Evolutionary conservation across 2,888 invertebrate genomes (phyloP).

Genomic region (Norana najaformis): DNA sequence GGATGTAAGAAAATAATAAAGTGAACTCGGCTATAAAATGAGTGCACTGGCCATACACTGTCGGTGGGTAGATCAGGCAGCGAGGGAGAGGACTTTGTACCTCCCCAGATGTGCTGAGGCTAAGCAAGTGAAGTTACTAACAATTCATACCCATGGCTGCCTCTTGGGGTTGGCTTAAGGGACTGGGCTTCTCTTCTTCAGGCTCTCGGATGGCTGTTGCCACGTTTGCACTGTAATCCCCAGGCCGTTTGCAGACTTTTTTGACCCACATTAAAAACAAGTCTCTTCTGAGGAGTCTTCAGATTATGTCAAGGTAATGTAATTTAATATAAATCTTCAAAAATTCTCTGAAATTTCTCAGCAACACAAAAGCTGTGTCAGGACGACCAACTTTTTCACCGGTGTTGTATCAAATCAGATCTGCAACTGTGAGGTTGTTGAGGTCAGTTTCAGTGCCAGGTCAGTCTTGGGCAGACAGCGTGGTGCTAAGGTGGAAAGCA

Average conservation of each 20-base stretch:
- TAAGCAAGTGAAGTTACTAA: too few species aligned
- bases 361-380: neutral
- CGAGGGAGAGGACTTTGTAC: too few species aligned
- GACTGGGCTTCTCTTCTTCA: too few species aligned
- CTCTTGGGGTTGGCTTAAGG: too few species aligned
- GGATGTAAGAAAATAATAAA: too few species aligned
- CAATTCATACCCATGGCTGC: too few species aligned
- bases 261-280: neutral
- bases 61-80: too few species aligned
- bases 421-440: neutral
- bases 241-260: neutral
- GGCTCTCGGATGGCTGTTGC: neutral
- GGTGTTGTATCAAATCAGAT: neutral
- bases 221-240: neutral
- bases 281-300: neutral
- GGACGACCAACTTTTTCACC: neutral
- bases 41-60: too few species aligned
- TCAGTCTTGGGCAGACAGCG: neutral
- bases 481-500: too few species aligned
- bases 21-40: too few species aligned
- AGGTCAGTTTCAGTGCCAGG: neutral
- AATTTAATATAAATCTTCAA: neutral
- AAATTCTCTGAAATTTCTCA: too few species aligned
- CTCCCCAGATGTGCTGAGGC: too few species aligned
- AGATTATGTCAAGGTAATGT: neutral